phyloP scores from a whole-genome alignment of 2,888 invertebrate species.

The Lasius platythorax region DNA sequence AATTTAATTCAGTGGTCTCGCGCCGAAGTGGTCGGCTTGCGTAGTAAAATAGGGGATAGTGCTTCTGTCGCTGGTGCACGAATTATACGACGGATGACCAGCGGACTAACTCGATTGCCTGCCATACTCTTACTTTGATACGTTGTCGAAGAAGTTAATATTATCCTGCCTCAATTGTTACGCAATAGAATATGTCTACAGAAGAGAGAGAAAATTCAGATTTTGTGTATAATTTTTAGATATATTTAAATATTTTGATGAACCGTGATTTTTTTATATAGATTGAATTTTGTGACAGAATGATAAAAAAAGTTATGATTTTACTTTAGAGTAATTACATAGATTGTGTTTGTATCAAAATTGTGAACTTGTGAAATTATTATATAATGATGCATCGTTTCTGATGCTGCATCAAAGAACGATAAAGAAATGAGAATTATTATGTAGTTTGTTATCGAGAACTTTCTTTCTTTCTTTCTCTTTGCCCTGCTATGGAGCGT shows the following conservation, averaged over 20 bases:
- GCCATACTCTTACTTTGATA: conserved; percentile 67
- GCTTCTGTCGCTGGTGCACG: conserved; percentile 63
- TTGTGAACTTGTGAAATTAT: neutral
- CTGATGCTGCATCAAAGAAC: neutral
- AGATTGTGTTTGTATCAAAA: conserved; percentile 7
- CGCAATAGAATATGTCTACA: conserved; percentile 30
- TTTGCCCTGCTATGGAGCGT: neutral
- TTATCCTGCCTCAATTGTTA: conserved; percentile 46
- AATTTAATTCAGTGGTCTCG: conserved; percentile 69
- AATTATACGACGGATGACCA: conserved; percentile 71
- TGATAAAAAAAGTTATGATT: neutral
- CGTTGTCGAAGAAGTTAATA: conserved; percentile 70
- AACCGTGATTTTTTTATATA: neutral
- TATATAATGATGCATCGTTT: conserved; percentile 2
- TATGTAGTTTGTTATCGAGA: conserved; percentile 22
- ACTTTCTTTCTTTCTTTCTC: conserved; percentile 16
- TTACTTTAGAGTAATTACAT: neutral
- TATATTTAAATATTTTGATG: neutral
- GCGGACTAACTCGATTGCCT: conserved; percentile 72
- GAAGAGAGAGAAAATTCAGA: neutral
- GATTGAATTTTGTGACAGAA: neutral
- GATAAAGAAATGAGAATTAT: neutral
- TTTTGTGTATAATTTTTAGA: neutral
- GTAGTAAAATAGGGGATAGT: conserved; percentile 40
- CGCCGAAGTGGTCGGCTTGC: conserved; percentile 55